Conservation (phyloP, 23 tunicate species). For the Pegea sp. region DNA sequence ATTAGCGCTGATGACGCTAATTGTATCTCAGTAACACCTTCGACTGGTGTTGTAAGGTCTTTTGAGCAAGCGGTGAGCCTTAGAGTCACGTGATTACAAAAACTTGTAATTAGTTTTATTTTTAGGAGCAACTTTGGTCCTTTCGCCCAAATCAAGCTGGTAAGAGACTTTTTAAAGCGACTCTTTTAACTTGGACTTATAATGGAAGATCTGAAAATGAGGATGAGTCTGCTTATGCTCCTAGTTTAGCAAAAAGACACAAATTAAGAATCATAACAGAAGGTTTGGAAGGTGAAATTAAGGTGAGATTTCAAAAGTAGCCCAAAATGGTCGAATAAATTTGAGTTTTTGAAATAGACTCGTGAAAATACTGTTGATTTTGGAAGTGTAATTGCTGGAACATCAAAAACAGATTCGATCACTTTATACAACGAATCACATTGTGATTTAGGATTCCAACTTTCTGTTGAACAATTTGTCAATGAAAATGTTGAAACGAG, state of each 20-base stretch:
- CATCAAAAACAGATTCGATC: conserved; percentile 9
- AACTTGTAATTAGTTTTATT: not conserved
- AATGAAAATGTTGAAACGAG: conserved; percentile 48
- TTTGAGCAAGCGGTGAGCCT: conserved; percentile 41
- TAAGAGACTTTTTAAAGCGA: conserved; percentile 38
- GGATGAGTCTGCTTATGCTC: not conserved
- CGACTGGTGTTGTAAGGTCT: conserved; percentile 31
- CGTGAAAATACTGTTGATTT: conserved; percentile 13
- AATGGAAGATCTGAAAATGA: not conserved
- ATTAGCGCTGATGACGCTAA: conserved; percentile 8
- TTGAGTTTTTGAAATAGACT: too few species aligned
- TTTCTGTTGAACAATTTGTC: conserved; percentile 34
- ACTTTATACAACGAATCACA: conserved; percentile 39
- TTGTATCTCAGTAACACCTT: conserved; percentile 17
- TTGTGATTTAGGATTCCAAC: conserved; percentile 31
- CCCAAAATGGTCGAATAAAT: too few species aligned
- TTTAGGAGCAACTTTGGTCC: conserved; percentile 53
- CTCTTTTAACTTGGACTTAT: conserved; percentile 23
- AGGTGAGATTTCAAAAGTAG: conserved; percentile 18
- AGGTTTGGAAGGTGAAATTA: conserved; percentile 44
- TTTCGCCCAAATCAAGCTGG: conserved; percentile 19
- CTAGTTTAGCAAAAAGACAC: conserved; percentile 9
- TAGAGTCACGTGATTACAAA: not conserved
- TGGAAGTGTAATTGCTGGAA: conserved; percentile 38
- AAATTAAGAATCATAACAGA: conserved; percentile 34